Base-by-base conservation (phyloP, 1,140 invertebrate species). In the Contarinia nasturtii region DNA sequence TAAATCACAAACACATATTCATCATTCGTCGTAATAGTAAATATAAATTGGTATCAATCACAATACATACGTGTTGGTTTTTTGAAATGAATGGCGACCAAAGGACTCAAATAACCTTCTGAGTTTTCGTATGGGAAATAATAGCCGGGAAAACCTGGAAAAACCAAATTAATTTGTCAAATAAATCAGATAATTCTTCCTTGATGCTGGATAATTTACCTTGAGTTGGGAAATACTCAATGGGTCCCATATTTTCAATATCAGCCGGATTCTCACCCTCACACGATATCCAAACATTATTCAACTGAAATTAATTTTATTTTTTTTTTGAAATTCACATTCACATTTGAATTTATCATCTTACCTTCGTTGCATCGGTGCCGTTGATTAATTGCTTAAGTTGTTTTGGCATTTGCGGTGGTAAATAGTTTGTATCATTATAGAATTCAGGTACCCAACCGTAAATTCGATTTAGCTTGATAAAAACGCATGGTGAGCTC, bases 201-300 rank as follows among this genome's bases (percentile, higher is more conserved):
- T n/a, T n/a, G n/a, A n/a, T n/a, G n/a, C n/a, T n/a, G n/a, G n/a
- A n/a, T n/a, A n/a, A n/a, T n/a, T n/a, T n/a, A n/a, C n/a, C 82
- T 46, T 72, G 73, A 48, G 72, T 62, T 0, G 82, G 82, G 54
- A 74, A 69, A 64, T 86, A 88, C 1, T 69, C 65, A 42, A 93
- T 67, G 0, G 76, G 75, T 1, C 88, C 88, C 55, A 92, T 79
- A 57, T 89, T 86, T 64, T 93, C 88, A 50, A 77, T 70, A 63
- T 93, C 88, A 11, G 85, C 82, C 3, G 87, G 82, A 61, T 86
- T 89, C 71, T 92, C 87, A 46, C 86, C 85, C 55, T 85, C 77
- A 57, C 88, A 93, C 2, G 82, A 82, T 3, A 92, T 73, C 83
- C 86, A 91, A 47, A 92, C 73, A 45, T 80, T 86, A 50, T 84